A percentile compares a stretch with the other conserved stretches of the same genome.
Conservation (phyloP, 2,113 vertebrate species). For the Pogona vitticeps region DNA sequence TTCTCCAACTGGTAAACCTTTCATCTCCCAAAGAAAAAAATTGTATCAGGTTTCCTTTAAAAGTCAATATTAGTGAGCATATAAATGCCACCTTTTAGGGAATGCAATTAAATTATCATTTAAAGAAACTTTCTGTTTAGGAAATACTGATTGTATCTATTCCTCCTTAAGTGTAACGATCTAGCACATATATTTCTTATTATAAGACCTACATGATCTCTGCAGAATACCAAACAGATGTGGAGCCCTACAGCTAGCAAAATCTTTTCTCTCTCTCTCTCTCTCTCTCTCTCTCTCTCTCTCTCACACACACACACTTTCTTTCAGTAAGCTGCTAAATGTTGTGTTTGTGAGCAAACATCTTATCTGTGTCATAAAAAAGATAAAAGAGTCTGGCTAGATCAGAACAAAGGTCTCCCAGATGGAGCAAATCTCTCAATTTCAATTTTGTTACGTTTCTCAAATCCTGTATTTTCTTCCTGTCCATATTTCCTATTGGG, state of each 20-base stretch:
- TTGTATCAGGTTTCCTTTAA: conserved; percentile 14
- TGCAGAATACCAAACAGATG: not conserved
- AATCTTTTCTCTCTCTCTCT: not conserved
- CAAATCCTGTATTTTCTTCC: not conserved
- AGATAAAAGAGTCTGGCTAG: not conserved
- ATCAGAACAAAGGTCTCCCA: not conserved
- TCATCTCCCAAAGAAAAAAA: conserved; percentile 16
- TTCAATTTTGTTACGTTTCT: no score
- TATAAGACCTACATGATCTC: not conserved
- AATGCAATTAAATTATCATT: conserved; percentile 26
- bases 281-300: not conserved
- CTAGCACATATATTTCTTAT: not conserved
- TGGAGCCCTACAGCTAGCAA: not conserved
- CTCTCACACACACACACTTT: not conserved
- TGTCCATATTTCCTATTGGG: not conserved
- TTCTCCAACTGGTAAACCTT: not conserved
- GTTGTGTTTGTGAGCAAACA: not conserved
- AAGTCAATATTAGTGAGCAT: conserved; percentile 10
- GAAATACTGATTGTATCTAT: not conserved
- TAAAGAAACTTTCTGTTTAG: not conserved
- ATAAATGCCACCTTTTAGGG: conserved; percentile 12
- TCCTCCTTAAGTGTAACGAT: not conserved
- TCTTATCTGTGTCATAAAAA: not conserved
- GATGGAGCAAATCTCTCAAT: no score
- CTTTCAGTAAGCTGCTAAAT: not conserved